Evolutionary conservation across 1,140 invertebrate species (phyloP).

Genomic region (Brachionus plicatilis): DNA sequence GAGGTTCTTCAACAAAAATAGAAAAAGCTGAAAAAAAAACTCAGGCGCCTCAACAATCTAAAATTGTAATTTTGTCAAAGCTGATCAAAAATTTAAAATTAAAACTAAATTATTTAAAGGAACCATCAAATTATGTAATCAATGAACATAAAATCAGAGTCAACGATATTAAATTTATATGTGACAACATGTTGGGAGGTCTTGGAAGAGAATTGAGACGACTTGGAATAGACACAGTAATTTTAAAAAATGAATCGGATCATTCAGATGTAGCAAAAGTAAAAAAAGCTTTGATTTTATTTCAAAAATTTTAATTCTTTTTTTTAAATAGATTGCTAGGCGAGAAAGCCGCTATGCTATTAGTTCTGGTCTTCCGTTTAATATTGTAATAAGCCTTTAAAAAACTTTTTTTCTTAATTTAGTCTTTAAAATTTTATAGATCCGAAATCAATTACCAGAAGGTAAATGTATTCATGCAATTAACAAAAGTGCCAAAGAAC

Average conservation of each 20-base stretch:
- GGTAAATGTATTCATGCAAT: slow-evolving; percentile 45
- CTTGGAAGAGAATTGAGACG: slow-evolving; percentile 62
- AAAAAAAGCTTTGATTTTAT: background rate
- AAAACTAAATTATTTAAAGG: background rate
- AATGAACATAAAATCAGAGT: slow-evolving; percentile 42
- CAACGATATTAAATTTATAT: slow-evolving; percentile 50
- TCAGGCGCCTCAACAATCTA: background rate
- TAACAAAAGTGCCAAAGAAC: slow-evolving; percentile 57
- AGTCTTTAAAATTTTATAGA: slow-evolving; percentile 46
- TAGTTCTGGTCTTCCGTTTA: slow-evolving; percentile 57
- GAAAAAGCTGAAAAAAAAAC: background rate
- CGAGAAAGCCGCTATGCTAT: slow-evolving; percentile 61
- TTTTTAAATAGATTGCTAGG: slow-evolving; percentile 49
- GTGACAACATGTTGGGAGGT: slow-evolving; percentile 55
- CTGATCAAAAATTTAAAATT: background rate
- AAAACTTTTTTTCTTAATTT: background rate
- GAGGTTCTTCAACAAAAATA: slow-evolving; percentile 41
- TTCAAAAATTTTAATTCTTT: background rate
- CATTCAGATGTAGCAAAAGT: slow-evolving; percentile 58
- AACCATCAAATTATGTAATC: background rate
- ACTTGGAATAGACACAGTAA: slow-evolving; percentile 64
- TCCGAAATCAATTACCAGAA: slow-evolving; percentile 55
- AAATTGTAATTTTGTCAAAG: background rate
- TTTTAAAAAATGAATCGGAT: slow-evolving; percentile 57
- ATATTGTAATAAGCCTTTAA: slow-evolving; percentile 44